Evolutionary conservation across 2,888 invertebrate species (phyloP), one percentile per base, ranked within the genome.

Genomic region (Aquatica leii): DNA sequence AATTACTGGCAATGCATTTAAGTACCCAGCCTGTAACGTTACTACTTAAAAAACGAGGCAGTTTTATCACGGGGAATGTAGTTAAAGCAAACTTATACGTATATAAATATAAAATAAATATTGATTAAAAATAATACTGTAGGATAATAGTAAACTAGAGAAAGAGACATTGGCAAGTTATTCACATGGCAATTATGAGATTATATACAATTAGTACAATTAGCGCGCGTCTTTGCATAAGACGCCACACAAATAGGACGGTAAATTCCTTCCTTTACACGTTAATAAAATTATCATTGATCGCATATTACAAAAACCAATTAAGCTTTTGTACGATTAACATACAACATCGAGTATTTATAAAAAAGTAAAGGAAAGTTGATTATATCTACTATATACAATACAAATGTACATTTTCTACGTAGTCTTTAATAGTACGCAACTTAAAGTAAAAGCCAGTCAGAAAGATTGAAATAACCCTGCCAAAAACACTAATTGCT

Each of bases 371-470:
- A 60, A 48, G 60, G 40, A 60, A 58, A 51, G 54, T 63, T 56
- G 49, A 51, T 50, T 55, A 59, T 55, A 51, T 37, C 63, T 63
- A 63, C 31, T 64, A 64, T 64, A 56, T 64, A 64, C 64, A 64
- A 20, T 56, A 49, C 17, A 52, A 64, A 59, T 64, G 59, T 64
- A 64, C 64, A 64, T 35, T 55, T 58, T 57, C 56, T 61, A 61
- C 41, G 54, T 48, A 37, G 49, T 60, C 15, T 41, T 31, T 43
- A 59, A 43, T 43, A 31, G 35, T 52, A 59, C 53, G 52, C 43
- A 31, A 24, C 20, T 48, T 48, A 54, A 15, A 18, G 37, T 14
- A 35, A 56, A 55, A 34, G 41, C 40, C 24, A 20, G 14, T 14
- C 12, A 1, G 24, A 24, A 4, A 24, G 24, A 24, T 4, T 24